phyloP scores from a whole-genome alignment of 2,113 vertebrate species.

The Megaceryle maxima region DNA sequence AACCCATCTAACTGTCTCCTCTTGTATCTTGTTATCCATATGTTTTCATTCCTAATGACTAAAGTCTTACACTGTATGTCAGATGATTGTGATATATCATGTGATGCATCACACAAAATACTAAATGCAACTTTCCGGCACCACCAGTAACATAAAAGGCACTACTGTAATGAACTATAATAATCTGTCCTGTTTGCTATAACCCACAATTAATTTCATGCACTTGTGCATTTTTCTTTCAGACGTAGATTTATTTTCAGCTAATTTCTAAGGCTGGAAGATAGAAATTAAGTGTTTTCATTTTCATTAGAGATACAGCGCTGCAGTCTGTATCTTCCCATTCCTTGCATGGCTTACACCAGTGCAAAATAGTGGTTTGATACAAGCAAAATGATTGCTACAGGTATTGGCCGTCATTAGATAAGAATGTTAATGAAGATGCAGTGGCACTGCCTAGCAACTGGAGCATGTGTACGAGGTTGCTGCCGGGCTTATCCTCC shows the following conservation, averaged over 20 bases:
- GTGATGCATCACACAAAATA: neutral
- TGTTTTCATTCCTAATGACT: neutral
- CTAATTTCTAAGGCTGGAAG: neutral
- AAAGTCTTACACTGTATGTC: neutral
- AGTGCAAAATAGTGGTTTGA: neutral
- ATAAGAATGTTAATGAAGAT: constrained; percentile 7
- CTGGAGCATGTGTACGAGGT: neutral
- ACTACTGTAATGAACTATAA: neutral
- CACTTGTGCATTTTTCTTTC: neutral
- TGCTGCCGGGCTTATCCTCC: neutral
- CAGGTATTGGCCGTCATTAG: neutral
- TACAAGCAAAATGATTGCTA: neutral
- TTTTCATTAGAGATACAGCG: neutral
- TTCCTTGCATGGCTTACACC: neutral
- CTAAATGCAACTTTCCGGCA: neutral
- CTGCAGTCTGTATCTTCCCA: neutral
- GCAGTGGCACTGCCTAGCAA: neutral
- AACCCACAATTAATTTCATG: constrained; percentile 1
- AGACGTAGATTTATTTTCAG: neutral
- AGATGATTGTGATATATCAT: neutral
- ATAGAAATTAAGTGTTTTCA: neutral
- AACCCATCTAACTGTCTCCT: neutral
- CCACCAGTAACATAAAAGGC: neutral
- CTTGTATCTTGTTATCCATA: neutral
- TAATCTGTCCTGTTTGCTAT: neutral